A percentile compares a stretch with the other conserved stretches of the same genome.
Conservation (phyloP, 2,113 vertebrate genomes). For the Struthidea cinerea region DNA sequence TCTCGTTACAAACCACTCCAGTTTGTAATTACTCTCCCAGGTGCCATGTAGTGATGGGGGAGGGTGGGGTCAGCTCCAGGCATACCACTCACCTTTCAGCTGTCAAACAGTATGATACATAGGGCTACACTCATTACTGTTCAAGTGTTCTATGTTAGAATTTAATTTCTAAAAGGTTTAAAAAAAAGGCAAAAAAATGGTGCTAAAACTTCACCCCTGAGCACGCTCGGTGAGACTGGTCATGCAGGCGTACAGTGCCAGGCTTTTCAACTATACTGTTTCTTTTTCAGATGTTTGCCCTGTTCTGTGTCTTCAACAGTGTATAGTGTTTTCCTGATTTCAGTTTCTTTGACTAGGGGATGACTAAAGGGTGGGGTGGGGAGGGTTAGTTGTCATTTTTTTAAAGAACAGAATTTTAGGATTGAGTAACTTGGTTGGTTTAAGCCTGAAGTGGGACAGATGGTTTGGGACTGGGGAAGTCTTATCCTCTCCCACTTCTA, state of each 20-base stretch:
- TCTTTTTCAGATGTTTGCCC: conserved; percentile 71
- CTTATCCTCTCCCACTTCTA: conserved; percentile 51
- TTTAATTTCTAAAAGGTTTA: conserved; percentile 75
- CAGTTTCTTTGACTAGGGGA: conserved; percentile 65
- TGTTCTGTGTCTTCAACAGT: conserved; percentile 68
- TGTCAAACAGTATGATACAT: conserved; percentile 77
- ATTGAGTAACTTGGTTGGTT: conserved; percentile 57
- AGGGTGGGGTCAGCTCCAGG: conserved; percentile 62
- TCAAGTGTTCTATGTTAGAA: conserved; percentile 77
- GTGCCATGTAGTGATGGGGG: conserved; percentile 59
- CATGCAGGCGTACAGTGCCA: conserved; percentile 75
- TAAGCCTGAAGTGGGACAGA: conserved; percentile 44
- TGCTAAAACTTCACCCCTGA: conserved; percentile 79
- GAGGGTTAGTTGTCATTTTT: conserved; percentile 72
- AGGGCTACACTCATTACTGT: conserved; percentile 81
- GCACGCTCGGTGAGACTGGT: conserved; percentile 78
- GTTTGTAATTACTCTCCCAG: conserved; percentile 61
- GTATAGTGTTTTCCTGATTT: conserved; percentile 67
- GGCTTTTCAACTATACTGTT: conserved; percentile 63
- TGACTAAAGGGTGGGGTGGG: conserved; percentile 43
- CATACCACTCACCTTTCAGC: conserved; percentile 64
- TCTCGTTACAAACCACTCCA: conserved; percentile 44
- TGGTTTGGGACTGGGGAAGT: conserved; percentile 62
- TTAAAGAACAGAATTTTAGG: conserved; percentile 68
- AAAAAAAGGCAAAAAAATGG: conserved; percentile 76